Base-by-base conservation (phyloP, 2,888 invertebrate genomes). In the Limnephilus marmoratus region DNA sequence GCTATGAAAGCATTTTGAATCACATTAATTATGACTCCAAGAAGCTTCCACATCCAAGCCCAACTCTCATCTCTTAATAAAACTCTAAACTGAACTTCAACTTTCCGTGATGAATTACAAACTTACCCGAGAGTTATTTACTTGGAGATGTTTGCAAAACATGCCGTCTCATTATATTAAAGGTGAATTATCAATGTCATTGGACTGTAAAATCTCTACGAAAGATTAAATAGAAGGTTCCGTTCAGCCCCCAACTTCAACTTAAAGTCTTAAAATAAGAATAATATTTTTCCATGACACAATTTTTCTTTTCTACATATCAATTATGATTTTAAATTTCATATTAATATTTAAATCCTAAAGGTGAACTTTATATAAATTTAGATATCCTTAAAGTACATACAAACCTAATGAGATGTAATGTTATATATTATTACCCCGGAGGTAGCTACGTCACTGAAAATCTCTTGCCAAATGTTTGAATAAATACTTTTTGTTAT, bases 1-100 rank as follows among this genome's bases (percentile, higher is more conserved):
- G 88, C 80, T 45, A 89, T 91, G 91, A 85, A 91, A 80, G 85
- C 91, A 85, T 91, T 91, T 91, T 91, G 80, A 91, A 91, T 91
- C 91, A 68, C 91, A 91, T 91, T 91, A 91, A 91, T 91, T 91
- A 85, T 85, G 91, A 91, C 85, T 37, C 37, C 29, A 80, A 37
- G 85, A 68, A 45, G 37, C 91, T 49, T 80, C 49, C 80, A 68
- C 80, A 68, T 85, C 83, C 68, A 29, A 68, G 86, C 53, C 9
- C 68, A 29, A 85, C n/a, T 31, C 91, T 85, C 68, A 7, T 18
- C 86, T 86, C 86, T 86, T 86, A 86, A 86, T 45, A 85, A 86
- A 86, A 86, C 86, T 45, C 80, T 12, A 80, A 37, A 53, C 80
- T 34, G 31, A 68, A 68, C 68, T 29, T 80, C 37, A 88, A 88